Percentiles rank a stretch among this genome's conserved stretches.
These are phyloP conservation scores for Gastrophryne carolinensis DNA, from an alignment of 2,797 vertebrate species.

Conservation along the genomic window DNA sequence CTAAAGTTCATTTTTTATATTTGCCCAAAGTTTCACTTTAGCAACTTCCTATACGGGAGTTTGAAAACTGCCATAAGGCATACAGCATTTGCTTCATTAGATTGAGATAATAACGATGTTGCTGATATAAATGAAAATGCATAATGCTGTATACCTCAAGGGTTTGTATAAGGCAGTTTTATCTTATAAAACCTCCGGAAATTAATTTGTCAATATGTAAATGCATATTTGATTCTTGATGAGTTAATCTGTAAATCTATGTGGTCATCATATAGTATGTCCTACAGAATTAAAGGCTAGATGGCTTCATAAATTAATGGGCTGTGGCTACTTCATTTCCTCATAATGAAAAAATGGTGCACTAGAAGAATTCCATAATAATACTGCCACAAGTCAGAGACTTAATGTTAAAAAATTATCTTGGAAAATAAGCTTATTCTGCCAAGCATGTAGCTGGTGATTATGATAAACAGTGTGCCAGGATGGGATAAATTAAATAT, in stretches of 20 bases:
- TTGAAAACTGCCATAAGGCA: too few species aligned
- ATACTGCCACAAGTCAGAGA: background rate
- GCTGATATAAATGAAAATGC: too few species aligned
- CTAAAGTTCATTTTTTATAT: too few species aligned
- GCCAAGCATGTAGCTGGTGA: background rate
- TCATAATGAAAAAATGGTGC: background rate
- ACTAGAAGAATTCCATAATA: background rate
- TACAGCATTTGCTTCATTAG: too few species aligned
- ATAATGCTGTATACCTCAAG: too few species aligned
- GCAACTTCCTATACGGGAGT: too few species aligned
- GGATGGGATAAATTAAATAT: background rate
- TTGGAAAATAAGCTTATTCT: background rate
- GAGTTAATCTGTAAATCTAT: background rate
- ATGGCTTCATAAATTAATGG: background rate
- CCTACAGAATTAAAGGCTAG: background rate
- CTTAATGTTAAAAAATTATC: background rate
- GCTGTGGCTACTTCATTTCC: background rate
- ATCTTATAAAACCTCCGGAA: too few species aligned
- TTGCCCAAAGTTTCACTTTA: too few species aligned
- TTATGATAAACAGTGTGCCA: conserved; percentile 1
- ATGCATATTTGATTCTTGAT: too few species aligned
- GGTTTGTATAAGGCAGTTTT: too few species aligned
- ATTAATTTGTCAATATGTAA: too few species aligned
- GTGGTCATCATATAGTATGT: background rate
- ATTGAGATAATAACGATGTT: too few species aligned